Percentiles rank a stretch among this genome's conserved stretches.
Evolutionary conservation across 2,888 invertebrate species (phyloP).

Genomic region (Drosophila flavopinicola): DNA sequence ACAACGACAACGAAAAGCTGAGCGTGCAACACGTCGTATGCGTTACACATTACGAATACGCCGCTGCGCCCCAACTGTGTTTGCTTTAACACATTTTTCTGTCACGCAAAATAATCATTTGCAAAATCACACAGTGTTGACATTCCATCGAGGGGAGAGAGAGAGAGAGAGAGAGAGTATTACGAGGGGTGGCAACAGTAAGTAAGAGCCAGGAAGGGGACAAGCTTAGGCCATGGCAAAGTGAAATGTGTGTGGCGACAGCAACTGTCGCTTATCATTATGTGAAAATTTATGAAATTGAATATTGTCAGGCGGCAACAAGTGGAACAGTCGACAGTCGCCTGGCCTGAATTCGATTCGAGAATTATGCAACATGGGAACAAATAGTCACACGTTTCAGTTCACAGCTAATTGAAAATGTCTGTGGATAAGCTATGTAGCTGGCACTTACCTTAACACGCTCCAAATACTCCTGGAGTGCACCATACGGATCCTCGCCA

Average conservation of each 20-base stretch:
- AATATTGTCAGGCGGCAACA: slow-evolving; percentile 47
- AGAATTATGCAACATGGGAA: slow-evolving; percentile 32
- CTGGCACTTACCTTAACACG: slow-evolving; percentile 82
- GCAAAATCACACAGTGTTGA: slow-evolving; percentile 73
- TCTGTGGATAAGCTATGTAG: neutral
- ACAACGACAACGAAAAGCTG: slow-evolving; percentile 27
- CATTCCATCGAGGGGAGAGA: slow-evolving; percentile 32
- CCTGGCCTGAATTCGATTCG: slow-evolving; percentile 3
- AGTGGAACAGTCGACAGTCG: slow-evolving; percentile 28
- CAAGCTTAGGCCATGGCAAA: slow-evolving; percentile 10
- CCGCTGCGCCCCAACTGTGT: slow-evolving; percentile 30
- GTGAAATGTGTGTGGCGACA: slow-evolving; percentile 40
- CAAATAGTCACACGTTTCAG: neutral
- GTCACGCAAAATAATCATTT: slow-evolving; percentile 80
- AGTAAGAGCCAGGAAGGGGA: slow-evolving; percentile 17
- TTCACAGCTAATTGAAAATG: slow-evolving; percentile 12
- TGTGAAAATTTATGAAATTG: slow-evolving; percentile 59
- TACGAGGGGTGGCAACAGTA: neutral
- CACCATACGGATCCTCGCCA: slow-evolving; percentile 83
- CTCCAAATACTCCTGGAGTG: slow-evolving; percentile 83
- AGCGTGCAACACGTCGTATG: slow-evolving; percentile 75
- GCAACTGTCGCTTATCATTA: slow-evolving; percentile 57
- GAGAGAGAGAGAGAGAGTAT: neutral
- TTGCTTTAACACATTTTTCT: slow-evolving; percentile 76
- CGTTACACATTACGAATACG: slow-evolving; percentile 70